Percentiles rank a stretch among this genome's conserved stretches.
phyloP scores from a whole-genome alignment of 2,113 vertebrate species.

The Cyphomyrus discorhynchus region DNA sequence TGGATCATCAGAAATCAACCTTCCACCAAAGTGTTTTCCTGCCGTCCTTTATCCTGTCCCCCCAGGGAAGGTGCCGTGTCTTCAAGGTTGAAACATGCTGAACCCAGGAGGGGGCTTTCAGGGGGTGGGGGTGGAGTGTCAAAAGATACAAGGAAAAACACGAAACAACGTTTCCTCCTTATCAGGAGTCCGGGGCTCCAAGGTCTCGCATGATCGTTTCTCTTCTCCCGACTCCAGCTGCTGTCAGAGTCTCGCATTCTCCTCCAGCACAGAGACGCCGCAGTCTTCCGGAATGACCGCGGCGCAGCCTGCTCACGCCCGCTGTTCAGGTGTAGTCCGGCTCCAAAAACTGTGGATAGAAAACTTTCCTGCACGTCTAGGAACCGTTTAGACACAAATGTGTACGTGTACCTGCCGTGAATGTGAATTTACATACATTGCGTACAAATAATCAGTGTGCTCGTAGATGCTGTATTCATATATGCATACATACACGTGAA shows the following conservation, averaged over 20 bases:
- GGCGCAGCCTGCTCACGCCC: not conserved
- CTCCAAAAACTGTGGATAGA: not conserved
- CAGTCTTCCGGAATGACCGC: not conserved
- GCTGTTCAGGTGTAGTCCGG: too few relatives aligned
- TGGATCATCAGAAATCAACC: not conserved
- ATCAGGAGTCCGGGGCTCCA: constrained; percentile 3
- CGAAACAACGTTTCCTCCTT: constrained; percentile 6
- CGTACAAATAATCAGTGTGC: not conserved
- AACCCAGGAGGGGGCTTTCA: not conserved
- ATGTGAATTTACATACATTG: not conserved
- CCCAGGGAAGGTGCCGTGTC: not conserved
- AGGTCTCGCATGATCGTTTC: not conserved
- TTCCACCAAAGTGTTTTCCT: not conserved
- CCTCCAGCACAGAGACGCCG: not conserved
- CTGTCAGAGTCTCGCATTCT: not conserved
- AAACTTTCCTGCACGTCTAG: not conserved
- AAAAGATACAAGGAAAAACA: constrained; percentile 7
- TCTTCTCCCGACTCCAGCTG: not conserved
- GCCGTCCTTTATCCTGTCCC: not conserved
- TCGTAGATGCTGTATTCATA: not conserved
- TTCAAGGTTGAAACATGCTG: constrained; percentile 5
- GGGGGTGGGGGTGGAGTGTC: not conserved
- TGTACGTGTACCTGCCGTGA: not conserved
- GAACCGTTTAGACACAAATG: not conserved
- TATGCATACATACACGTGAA: not conserved